Evolutionary conservation across 2,797 vertebrate genomes (phyloP), one percentile per base, ranked within the genome.

Genomic region (Pangasius macronema): DNA sequence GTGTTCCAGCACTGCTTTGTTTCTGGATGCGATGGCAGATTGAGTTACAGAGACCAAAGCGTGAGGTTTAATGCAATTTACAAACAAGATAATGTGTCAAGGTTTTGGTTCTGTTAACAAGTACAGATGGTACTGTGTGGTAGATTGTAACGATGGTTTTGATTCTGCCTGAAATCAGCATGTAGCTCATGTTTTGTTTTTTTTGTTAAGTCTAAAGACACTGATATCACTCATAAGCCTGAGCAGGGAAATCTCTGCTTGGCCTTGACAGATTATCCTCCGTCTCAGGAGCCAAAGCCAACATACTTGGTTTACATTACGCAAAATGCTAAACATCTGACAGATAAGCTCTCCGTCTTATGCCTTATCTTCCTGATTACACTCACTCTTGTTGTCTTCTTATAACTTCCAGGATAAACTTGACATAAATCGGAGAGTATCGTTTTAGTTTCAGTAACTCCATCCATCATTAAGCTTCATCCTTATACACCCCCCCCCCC

Each of bases 401-500:
- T 59, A 90, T 90, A 92, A 87, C 86, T 86, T 67, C 93, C 87
- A 90, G 59, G 88, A 92, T 92, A 90, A 94, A 92, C 90, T 88
- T 82, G 30, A 73, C 72, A 89, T 27, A 2, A 63, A 77, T 82
- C 67, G 82, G 51, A 85, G 89, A 76, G 90, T 87, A 91, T 76
- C 83, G 73, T 39, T 82, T 55, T 46, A 87, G 63, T 73, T 82
- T 77, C 84, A 68, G 63, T 83, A 85, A 57, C 27, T 81, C 63
- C 36, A 18, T 85, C 82, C 30, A 42, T 79, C 49, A 68, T 59
- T 7, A 18, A 79, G 82, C 10, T 61, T 57, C 53, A 82, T 68
- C 30, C 36, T 87, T 27, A 55, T 14, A 51, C 65, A 16, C 14
- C 84, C 16, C 72, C 53, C 53, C 36, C 36, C 24, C 33, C 30